A percentile compares a stretch with the other conserved stretches of the same genome.
phyloP scores from a whole-genome alignment of 92 coral and sea anemone genomes.

The Micromussa lordhowensis region DNA sequence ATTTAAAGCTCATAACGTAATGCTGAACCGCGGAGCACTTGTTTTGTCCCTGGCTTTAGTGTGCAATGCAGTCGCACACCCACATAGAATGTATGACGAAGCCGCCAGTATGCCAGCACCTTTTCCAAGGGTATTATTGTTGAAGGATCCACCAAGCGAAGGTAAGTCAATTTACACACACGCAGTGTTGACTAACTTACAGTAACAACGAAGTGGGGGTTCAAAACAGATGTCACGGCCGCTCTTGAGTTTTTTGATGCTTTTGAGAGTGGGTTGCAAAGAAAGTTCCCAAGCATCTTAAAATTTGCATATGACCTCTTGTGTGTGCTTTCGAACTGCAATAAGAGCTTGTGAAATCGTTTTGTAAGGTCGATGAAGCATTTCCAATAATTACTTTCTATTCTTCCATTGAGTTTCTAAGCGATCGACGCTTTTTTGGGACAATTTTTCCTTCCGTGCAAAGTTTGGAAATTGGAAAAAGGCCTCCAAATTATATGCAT shows the following conservation, averaged over 20 bases:
- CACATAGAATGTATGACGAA: not conserved
- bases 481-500: not conserved
- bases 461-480: not conserved
- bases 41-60: not conserved
- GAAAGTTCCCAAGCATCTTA: not conserved
- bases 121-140: not conserved
- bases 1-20: not conserved
- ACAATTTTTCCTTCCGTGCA: not conserved
- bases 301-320: not conserved
- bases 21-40: not conserved
- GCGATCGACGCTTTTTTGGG: not conserved
- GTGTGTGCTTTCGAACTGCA: not conserved
- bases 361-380: not conserved
- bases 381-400: not conserved
- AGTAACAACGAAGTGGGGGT: no score
- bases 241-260: no score
- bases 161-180: not conserved
- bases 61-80: not conserved
- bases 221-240: no score
- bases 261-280: no score
- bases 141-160: conserved; percentile 19
- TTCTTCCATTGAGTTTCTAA: not conserved
- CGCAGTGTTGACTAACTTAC: no score
- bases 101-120: conserved; percentile 11
- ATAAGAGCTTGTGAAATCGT: not conserved